phyloP scores from a whole-genome alignment of 2,797 vertebrate species.

The Clarias platycephalus region DNA sequence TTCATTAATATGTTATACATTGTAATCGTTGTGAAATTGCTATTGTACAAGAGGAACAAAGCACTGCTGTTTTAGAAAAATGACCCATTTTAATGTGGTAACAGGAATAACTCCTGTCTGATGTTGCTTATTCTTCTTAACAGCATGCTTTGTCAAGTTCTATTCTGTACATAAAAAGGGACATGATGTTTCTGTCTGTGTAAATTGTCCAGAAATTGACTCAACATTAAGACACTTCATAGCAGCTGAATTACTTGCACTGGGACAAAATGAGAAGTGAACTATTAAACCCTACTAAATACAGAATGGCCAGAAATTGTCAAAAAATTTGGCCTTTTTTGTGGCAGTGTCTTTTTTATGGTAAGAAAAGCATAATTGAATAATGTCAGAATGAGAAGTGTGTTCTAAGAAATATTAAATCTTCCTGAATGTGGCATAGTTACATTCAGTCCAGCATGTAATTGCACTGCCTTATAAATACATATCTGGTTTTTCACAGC shows the following conservation, averaged over 20 bases:
- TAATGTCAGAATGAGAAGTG: constrained; percentile 62
- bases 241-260: constrained; percentile 41
- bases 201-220: constrained; percentile 20
- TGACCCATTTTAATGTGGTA: background rate
- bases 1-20: background rate
- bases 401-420: constrained; percentile 66
- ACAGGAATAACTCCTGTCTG: background rate
- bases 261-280: constrained; percentile 60
- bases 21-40: background rate
- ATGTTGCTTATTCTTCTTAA: background rate
- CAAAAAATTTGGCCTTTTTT: constrained; percentile 54
- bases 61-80: background rate
- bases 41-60: background rate
- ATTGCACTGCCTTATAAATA: constrained; percentile 69
- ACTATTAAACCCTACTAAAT: constrained; percentile 68
- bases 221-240: constrained; percentile 54
- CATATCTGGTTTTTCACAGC: constrained; percentile 55
- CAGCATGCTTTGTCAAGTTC: background rate
- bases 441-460: constrained; percentile 75
- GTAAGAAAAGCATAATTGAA: constrained; percentile 56
- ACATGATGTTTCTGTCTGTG: constrained; percentile 9
- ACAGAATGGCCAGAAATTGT: constrained; percentile 65
- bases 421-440: constrained; percentile 69
- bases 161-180: background rate
- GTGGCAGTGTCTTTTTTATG: constrained; percentile 63